A percentile compares a stretch with the other conserved stretches of the same genome.
Conservation (phyloP, 2,797 vertebrate genomes). For the Gambelia wislizenii region DNA sequence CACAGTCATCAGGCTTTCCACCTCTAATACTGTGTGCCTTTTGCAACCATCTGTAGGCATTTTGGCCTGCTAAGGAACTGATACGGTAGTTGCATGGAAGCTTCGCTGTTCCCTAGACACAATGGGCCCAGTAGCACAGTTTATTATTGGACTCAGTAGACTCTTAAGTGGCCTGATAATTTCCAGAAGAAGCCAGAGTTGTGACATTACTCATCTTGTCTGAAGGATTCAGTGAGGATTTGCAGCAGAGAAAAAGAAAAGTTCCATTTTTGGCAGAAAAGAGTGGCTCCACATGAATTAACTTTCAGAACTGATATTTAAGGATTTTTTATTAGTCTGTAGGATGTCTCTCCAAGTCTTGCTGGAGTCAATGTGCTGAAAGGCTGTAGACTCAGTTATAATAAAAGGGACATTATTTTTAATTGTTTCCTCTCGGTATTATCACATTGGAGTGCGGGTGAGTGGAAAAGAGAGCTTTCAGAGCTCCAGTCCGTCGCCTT, state of each 20-base stretch:
- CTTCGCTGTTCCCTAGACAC: background rate
- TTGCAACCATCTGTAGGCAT: background rate
- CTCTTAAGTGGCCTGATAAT: conserved; percentile 52
- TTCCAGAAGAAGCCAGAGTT: conserved; percentile 61
- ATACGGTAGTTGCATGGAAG: fast-evolving
- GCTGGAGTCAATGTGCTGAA: conserved; percentile 60
- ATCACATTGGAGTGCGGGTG: conserved; percentile 14
- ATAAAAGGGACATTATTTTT: conserved; percentile 58
- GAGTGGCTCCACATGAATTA: conserved; percentile 59
- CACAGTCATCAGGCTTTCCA: background rate
- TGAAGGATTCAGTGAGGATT: conserved; percentile 55
- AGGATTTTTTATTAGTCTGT: conserved; percentile 65
- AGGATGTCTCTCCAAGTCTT: conserved; percentile 61
- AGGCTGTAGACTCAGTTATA: conserved; percentile 29
- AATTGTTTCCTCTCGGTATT: conserved; percentile 59
- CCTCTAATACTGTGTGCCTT: background rate
- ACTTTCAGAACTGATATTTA: conserved; percentile 64
- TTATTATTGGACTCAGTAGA: conserved; percentile 57
- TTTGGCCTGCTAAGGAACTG: background rate
- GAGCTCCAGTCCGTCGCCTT: background rate
- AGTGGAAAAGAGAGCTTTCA: conserved; percentile 29
- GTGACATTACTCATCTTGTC: conserved; percentile 28
- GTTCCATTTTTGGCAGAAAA: conserved; percentile 47
- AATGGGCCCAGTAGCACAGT: conserved; percentile 17
- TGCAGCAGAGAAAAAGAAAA: conserved; percentile 42